Evolutionary conservation across 2,888 invertebrate species (phyloP).

Genomic region (Schizotus pectinicornis): DNA sequence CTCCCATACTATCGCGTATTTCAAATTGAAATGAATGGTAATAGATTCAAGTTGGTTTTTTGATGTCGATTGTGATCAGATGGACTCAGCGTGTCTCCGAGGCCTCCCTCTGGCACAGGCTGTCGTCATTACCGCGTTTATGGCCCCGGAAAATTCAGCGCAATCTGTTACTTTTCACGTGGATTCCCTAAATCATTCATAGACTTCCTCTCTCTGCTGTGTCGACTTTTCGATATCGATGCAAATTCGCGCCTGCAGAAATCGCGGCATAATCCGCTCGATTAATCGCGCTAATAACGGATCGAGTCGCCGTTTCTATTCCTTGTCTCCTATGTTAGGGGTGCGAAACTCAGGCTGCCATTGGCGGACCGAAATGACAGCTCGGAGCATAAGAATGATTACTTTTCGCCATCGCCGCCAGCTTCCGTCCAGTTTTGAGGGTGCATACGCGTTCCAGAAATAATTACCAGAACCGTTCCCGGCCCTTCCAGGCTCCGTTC

Average conservation of each 20-base stretch:
- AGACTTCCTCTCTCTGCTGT: too few relatives aligned
- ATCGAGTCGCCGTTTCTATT: constrained; percentile 12
- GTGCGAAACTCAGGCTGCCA: constrained; percentile 2
- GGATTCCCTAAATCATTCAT: constrained; percentile 9
- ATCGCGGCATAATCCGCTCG: background rate
- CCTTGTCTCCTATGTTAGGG: constrained; percentile 15
- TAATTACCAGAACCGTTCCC: constrained; percentile 12
- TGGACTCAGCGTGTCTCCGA: constrained; percentile 47
- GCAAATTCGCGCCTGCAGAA: too few relatives aligned
- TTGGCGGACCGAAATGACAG: constrained; percentile 35
- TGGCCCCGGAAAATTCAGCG: constrained; percentile 44
- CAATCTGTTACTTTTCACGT: constrained; percentile 42
- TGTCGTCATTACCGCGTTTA: constrained; percentile 38
- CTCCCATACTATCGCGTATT: constrained; percentile 18
- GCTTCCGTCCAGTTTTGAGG: constrained; percentile 33
- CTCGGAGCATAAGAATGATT: constrained; percentile 43
- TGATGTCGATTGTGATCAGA: constrained; percentile 51
- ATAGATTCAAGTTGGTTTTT: constrained; percentile 51
- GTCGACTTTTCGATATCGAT: too few relatives aligned
- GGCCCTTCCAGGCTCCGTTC: constrained; percentile 8
- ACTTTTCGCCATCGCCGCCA: constrained; percentile 36
- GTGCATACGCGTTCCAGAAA: constrained; percentile 18
- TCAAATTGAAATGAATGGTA: constrained; percentile 46
- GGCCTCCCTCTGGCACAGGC: constrained; percentile 31
- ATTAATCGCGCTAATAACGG: constrained; percentile 16